phyloP scores from a whole-genome alignment of 2,113 vertebrate species.

The Tachycineta bicolor region DNA sequence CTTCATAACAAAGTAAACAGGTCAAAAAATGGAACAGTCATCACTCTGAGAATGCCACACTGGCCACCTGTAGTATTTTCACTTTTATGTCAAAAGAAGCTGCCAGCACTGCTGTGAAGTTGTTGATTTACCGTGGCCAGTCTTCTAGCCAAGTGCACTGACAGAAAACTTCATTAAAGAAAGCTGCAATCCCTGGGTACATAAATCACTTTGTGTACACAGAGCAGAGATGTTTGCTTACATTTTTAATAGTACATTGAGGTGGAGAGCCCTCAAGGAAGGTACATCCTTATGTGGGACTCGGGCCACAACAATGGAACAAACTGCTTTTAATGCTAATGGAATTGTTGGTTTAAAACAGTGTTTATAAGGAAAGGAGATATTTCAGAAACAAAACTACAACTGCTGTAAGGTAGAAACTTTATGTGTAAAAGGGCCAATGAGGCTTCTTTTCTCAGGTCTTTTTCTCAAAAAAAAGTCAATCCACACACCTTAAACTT shows the following conservation, averaged over 20 bases:
- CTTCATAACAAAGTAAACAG: neutral
- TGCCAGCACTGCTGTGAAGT: neutral
- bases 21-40: neutral
- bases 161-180: conserved; percentile 35
- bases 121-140: neutral
- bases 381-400: conserved; percentile 17
- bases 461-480: conserved; percentile 31
- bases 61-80: neutral
- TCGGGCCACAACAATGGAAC: neutral
- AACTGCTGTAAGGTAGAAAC: neutral
- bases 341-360: neutral
- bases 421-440: neutral
- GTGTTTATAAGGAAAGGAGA: neutral
- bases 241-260: neutral
- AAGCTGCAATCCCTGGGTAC: neutral
- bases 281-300: neutral
- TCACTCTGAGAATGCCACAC: neutral
- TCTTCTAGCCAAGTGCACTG: neutral
- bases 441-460: neutral
- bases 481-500: conserved; percentile 3
- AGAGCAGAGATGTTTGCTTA: neutral
- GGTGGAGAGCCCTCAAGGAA: neutral
- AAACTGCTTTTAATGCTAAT: neutral
- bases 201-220: neutral
- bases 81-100: neutral